Base-by-base conservation (phyloP, 2,797 vertebrate genomes). In the Enteromius afrohamiltoni region DNA sequence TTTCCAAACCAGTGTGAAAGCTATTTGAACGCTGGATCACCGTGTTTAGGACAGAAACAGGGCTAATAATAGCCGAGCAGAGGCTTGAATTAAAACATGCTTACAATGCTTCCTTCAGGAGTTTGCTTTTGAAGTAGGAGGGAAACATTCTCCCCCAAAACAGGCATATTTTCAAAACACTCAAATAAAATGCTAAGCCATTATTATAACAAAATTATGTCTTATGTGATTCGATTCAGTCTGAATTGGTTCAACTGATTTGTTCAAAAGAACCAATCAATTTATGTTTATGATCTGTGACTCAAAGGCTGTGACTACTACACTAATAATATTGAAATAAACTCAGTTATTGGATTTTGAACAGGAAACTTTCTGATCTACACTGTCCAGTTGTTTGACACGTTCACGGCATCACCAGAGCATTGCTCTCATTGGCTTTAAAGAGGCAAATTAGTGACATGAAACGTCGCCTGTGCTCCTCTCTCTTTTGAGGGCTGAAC, bases 381-480 rank as follows among this genome's bases (percentile, higher is more conserved):
- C 26, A 70, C 6, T 29, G 11, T 62, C 16, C 26, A 17, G 31
- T 6, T 2, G 17, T 45, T 60, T 45, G 17, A 73, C 67, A 74
- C 17, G 3, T 16, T 69, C 40, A 10, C 60, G 47, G 49, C 79
- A 76, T 53, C 31, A 83, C 79, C 49, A 34, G 4, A 34, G 31
- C 45, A 80, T 93, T 91, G 89, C 87, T 64, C 86, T 78, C 8
- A 31, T 17, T 64, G 62, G 62, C 26, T 64, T 2, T 91, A 93
- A 93, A 88, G 90, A 92, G 88, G 67, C 77, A 90, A 90, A 94
- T 93, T 88, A 93, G 88, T 88, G 89, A 47, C 84, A 84, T 80
- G 85, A 88, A 85, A 83, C 89, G 84, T 92, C 87, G 80, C 34
- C 90, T 92, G 82, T 91, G 90, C 92, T 90, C 89, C 83, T 77